Conservation (phyloP, 2,888 invertebrate species). For the Polyommatus icarus region DNA sequence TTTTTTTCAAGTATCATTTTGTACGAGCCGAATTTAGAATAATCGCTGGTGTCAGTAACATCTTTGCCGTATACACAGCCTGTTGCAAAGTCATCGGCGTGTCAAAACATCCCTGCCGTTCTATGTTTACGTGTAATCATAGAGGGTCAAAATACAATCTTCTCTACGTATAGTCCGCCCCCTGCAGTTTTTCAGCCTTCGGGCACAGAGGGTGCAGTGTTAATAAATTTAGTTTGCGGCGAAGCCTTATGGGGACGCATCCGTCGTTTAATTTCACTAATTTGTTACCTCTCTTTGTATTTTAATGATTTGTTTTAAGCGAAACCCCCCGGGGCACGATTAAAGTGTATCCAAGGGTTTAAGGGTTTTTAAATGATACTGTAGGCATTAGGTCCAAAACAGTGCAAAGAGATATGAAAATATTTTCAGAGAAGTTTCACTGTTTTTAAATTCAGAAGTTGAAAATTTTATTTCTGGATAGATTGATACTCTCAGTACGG, state of each 20-base stretch:
- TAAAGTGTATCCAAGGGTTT: constrained; percentile 3
- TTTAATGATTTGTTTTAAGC: constrained; percentile 19
- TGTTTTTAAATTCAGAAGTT: too few species aligned
- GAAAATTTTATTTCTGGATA: too few species aligned
- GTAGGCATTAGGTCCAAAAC: neutral
- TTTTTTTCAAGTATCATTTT: too few species aligned
- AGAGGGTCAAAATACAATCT: neutral
- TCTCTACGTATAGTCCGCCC: constrained; percentile 10
- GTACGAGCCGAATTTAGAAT: too few species aligned
- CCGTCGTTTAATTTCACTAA: constrained; percentile 29
- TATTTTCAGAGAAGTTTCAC: too few species aligned
- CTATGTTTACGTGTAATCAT: constrained; percentile 3
- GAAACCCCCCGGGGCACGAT: constrained; percentile 17
- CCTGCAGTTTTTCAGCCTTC: constrained; percentile 34
- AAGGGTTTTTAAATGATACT: neutral
- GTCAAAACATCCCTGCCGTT: neutral
- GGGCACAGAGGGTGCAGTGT: constrained; percentile 34
- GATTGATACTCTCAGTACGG: too few species aligned
- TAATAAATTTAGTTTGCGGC: constrained; percentile 37
- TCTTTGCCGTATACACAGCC: neutral
- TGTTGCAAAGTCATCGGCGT: neutral
- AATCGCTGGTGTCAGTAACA: too few species aligned
- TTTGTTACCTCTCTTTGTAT: constrained; percentile 24
- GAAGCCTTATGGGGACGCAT: constrained; percentile 33
- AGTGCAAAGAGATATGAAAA: neutral